Base-by-base conservation (phyloP, 1,140 invertebrate species). In the Bombus cullumanus region DNA sequence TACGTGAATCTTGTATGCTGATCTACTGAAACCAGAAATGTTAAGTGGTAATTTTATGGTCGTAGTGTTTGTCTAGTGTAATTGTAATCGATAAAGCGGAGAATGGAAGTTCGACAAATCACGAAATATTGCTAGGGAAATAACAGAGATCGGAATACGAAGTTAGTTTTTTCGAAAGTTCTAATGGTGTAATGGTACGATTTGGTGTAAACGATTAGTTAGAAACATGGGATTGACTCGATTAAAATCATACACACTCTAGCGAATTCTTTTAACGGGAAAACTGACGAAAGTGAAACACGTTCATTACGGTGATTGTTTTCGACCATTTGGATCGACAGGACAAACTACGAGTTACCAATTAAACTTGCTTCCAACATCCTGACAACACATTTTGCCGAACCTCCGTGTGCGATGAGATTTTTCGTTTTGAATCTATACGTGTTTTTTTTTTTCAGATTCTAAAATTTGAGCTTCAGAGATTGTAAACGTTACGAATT, bases 321-420 rank as follows among this genome's bases (percentile, higher is more conserved):
- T 53, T 53, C 47, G 57, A n/a, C 57, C 57, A 82, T 82, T 82
- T 82, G 12, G 22, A 75, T 53, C 81, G 81, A 47, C 8, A 28
- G n/a, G 9, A 47, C 25, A 15, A 43, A 75, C 81, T 62, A 34
- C 57, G 31, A 47, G 31, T n/a, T 66, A 47, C 71, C 72, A 75
- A 82, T 82, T 75, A 66, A 64, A 47, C 37, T 47, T 41, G 10
- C 39, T 15, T 43, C 41, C 53, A 62, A 43, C 31, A 37, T 37
- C 2, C 43, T 53, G 18, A 53, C 47, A 53, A 47, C 31, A 28
- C 8, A 64, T 68, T 68, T 53, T 31, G 31, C 8, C 25, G n/a
- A 15, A 59, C 18, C 62, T 41, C 25, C 13, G 37, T 34, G 4
- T 13, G 25, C 15, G 34, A 10, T 28, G 34, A 43, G 39, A 59